Conservation (phyloP, 1,140 invertebrate species). For the Phymastichus coffea region DNA sequence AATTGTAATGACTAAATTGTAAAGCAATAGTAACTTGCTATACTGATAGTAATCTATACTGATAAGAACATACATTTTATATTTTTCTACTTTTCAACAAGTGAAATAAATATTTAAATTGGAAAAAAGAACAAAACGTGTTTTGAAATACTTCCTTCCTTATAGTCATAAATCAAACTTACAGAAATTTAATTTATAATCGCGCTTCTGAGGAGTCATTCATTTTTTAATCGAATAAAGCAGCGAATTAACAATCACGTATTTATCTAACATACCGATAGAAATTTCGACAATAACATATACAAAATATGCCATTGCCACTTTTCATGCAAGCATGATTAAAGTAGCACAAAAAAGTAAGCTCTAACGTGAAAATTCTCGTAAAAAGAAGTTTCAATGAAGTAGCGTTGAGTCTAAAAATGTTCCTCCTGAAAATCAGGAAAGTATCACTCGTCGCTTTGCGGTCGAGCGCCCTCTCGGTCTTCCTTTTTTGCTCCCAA, state of each 20-base stretch:
- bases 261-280: too few species aligned
- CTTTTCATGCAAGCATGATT: too few species aligned
- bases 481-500: constrained; percentile 5
- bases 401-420: too few species aligned
- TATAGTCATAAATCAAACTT: background rate
- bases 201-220: too few species aligned
- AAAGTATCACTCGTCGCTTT: constrained; percentile 20
- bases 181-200: background rate
- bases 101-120: too few species aligned
- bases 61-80: constrained; percentile 22
- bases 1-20: too few species aligned
- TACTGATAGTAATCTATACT: constrained; percentile 25
- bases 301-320: too few species aligned
- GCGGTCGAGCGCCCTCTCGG: background rate
- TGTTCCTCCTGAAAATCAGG: constrained; percentile 2
- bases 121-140: constrained; percentile 22
- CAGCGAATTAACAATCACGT: background rate
- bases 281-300: too few species aligned
- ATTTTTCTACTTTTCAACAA: constrained; percentile 22
- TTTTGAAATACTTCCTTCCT: constrained; percentile 30
- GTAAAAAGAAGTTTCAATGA: too few species aligned
- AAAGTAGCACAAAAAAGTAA: too few species aligned
- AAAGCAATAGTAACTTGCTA: too few species aligned
- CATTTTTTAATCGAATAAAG: background rate
- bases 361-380: too few species aligned